Base-by-base conservation (phyloP, 2,888 invertebrate species). In the Cataglyphis altisquamis region DNA sequence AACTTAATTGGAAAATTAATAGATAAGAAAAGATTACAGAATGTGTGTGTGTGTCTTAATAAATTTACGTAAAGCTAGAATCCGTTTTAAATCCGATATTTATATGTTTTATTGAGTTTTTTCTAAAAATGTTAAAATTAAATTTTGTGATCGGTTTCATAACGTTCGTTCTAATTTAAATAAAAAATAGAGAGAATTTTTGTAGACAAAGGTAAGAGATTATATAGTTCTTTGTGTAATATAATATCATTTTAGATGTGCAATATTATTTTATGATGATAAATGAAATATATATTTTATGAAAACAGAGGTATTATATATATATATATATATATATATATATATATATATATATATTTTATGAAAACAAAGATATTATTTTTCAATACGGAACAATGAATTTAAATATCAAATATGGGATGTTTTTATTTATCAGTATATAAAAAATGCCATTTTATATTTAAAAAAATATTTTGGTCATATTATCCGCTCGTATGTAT, bases 91-190 rank as follows among this genome's bases (percentile, higher is more conserved):
- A 15, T 8, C 8, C 8, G 1, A 32, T 12, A 41, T 77, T 67
- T 67, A 5, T n/a, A 39, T 29, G 29, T 68, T 77, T 55, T 68
- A 57, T 67, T 39, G 9, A 32, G 5, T 39, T 29, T 39, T 39
- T 18, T 41, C n/a, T 15, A 15, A 68, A 21, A 5, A 25, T 12
- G 10, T 0, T 29, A 0, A 77, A 55, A 77, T 77, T 68, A 68
- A 67, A 68, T 77, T 52, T 77, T n/a, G 36, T 39, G 8, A 15
- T 39, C 25, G 15, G 55, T 77, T 12, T 66, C 25, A 52, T 39
- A 39, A 57, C n/a, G 32, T 12, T 12, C 25, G 25, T 52, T 2
- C 12, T 55, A 52, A 55, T 77, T 77, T 52, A 29, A 66, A 12
- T 4, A 36, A 55, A 36, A n/a, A 21, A 55, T 4, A 10, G 39